phyloP scores from a whole-genome alignment of 2,888 invertebrate species.

The Sinotaia quadrata region DNA sequence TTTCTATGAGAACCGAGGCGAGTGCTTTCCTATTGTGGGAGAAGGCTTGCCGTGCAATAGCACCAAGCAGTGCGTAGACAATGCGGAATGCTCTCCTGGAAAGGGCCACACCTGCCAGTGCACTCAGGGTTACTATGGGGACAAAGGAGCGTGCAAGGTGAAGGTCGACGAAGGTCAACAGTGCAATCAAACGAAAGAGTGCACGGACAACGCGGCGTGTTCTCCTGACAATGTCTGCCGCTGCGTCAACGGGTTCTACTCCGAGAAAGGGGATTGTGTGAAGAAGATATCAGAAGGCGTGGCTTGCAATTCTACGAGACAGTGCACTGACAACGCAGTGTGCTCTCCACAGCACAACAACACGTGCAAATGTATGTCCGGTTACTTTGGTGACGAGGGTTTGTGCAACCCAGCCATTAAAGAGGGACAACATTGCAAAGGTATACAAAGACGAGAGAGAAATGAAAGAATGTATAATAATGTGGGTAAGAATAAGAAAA shows the following conservation, averaged over 20 bases:
- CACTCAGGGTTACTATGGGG: slow-evolving; percentile 24
- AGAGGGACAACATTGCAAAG: slow-evolving; percentile 25
- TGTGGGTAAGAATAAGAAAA: too few species aligned
- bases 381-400: slow-evolving; percentile 28
- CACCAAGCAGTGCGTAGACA: slow-evolving; percentile 30
- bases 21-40: slow-evolving; percentile 14
- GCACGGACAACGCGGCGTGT: slow-evolving; percentile 27
- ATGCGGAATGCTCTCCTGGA: slow-evolving; percentile 13
- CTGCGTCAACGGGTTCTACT: slow-evolving; percentile 20
- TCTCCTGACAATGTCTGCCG: slow-evolving; percentile 7
- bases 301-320: slow-evolving; percentile 18
- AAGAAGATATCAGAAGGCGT: background rate
- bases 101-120: slow-evolving; percentile 26
- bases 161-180: slow-evolving; percentile 5
- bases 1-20: slow-evolving; percentile 25
- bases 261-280: slow-evolving; percentile 19
- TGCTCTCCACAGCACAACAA: slow-evolving; percentile 24
- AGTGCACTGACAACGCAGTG: slow-evolving; percentile 29
- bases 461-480: too few species aligned
- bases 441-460: too few species aligned
- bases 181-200: slow-evolving; percentile 27
- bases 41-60: slow-evolving; percentile 20
- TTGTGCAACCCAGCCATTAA: slow-evolving; percentile 29
- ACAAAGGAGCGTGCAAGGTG: slow-evolving; percentile 22
- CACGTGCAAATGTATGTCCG: slow-evolving; percentile 26